Base-by-base conservation (phyloP, 2,113 vertebrate genomes). In the Scatophagus argus region DNA sequence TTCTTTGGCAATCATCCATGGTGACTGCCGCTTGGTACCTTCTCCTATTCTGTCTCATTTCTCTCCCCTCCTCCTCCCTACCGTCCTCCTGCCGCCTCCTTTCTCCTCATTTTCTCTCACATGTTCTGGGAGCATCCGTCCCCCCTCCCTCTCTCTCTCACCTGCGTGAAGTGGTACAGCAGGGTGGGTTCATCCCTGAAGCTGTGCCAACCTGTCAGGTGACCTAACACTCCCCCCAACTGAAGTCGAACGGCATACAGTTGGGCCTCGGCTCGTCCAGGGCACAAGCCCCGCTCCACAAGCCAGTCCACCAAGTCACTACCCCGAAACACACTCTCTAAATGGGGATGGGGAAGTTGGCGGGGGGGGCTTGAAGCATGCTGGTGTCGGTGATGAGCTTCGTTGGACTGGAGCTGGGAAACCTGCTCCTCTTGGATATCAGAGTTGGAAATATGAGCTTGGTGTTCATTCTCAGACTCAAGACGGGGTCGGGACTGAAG, bases 301-400 rank as follows among this genome's bases (percentile, higher is more conserved):
- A 98, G 94, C 96, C 96, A 98, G 88, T 93, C 95, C 80, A 97
- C 95, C 92, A 98, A 89, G 86, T 96, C 95, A 29, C 95, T 95
- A 91, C 95, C 95, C 87, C 83, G 93, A 91, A 97, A 97, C 67
- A 88, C 94, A 0, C 91, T 23, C 17, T 61, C n/a, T 0, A 27
- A 8, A 6, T 0, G 27, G 38, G 68, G 8, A 49, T 3, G 74
- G 10, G 59, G 31, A 8, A 0, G 31, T 1, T 13, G 79, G 31
- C 8, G 51, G 29, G 25, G 11, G 68, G 52, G 23, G 31, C 4
- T 23, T 0, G 38, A 55, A 32, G 59, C 5, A 34, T 70, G 64
- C 81, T 74, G 81, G 70, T 59, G 64, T n/a, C 6, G 72, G 59
- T 34, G 49, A 4, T 6, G 62, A 34, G 64, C 5, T 56, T 43